Conservation (phyloP, 2,113 vertebrate genomes). For the Scomber japonicus region DNA sequence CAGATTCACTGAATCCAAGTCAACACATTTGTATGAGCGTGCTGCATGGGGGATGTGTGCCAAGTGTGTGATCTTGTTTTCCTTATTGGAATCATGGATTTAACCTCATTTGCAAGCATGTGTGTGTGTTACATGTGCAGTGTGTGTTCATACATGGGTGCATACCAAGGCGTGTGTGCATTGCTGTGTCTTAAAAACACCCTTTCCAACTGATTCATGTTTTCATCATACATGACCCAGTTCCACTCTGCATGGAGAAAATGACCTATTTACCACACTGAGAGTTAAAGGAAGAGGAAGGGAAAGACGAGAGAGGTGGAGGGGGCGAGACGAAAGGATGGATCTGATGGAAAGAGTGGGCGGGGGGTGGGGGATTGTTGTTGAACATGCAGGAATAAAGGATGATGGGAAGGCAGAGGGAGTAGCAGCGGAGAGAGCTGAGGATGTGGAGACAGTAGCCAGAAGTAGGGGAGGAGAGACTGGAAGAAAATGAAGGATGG, state of each 20-base stretch:
- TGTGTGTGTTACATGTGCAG: slow-evolving; percentile 12
- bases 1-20: slow-evolving; percentile 42
- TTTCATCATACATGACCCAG: slow-evolving; percentile 72
- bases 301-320: background rate
- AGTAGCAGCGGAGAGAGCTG: background rate
- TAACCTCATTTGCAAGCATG: slow-evolving; percentile 57
- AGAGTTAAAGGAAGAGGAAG: slow-evolving; percentile 37
- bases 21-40: slow-evolving; percentile 30
- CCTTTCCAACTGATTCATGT: slow-evolving; percentile 55
- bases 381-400: slow-evolving; percentile 22
- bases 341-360: slow-evolving; percentile 25
- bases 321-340: slow-evolving; percentile 13
- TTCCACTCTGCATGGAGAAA: slow-evolving; percentile 62
- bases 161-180: slow-evolving; percentile 3
- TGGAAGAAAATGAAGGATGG: slow-evolving; percentile 11
- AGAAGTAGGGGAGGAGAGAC: slow-evolving; percentile 18
- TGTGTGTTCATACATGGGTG: background rate
- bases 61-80: slow-evolving; percentile 42
- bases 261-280: slow-evolving; percentile 73
- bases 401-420: slow-evolving; percentile 17
- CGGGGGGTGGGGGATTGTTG: background rate
- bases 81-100: slow-evolving; percentile 46
- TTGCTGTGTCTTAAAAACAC: slow-evolving; percentile 35
- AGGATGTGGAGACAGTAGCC: slow-evolving; percentile 11
- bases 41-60: slow-evolving; percentile 7